These are phyloP conservation scores for Sitophilus oryzae DNA, from an alignment of 1,140 invertebrate genomes.

Conservation along the genomic window DNA sequence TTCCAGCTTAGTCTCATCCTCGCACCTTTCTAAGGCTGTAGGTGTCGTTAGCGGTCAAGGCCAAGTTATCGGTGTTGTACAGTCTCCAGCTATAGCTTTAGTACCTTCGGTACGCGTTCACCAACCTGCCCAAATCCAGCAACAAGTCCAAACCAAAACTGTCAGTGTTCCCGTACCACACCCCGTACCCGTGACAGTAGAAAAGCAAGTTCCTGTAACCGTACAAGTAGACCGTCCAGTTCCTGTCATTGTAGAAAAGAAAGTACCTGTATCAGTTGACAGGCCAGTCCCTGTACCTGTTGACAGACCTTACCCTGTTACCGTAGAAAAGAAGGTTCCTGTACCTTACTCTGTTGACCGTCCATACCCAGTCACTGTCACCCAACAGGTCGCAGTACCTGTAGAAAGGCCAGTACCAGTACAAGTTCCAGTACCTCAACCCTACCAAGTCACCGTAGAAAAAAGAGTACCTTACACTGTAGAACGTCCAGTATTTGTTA, in stretches of 20 bases:
- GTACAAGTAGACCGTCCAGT: slow-evolving; percentile 13
- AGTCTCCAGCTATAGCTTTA: neutral
- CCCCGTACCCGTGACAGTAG: neutral
- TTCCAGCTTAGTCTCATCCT: neutral
- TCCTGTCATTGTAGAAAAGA: slow-evolving; percentile 12
- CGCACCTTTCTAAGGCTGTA: neutral
- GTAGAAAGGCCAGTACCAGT: slow-evolving; percentile 24
- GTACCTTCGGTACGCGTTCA: neutral
- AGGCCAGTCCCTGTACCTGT: slow-evolving; percentile 17
- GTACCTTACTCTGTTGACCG: slow-evolving; percentile 18
- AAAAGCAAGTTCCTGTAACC: slow-evolving; percentile 1
- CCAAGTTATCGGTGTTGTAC: neutral
- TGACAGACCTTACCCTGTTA: slow-evolving; percentile 5
- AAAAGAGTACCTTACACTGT: slow-evolving; percentile 29
- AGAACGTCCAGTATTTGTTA: slow-evolving; percentile 5
- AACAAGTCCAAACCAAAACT: neutral
- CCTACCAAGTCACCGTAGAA: slow-evolving; percentile 27
- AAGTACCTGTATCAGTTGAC: slow-evolving; percentile 22
- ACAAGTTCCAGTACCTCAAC: slow-evolving; percentile 27
- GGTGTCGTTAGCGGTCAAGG: neutral
- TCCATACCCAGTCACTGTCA: slow-evolving; percentile 21
- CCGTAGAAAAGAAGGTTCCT: slow-evolving; percentile 10
- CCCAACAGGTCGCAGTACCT: slow-evolving; percentile 13
- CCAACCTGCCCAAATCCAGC: neutral
- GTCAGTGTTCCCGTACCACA: neutral